Base-by-base conservation (phyloP, 2,113 vertebrate species). In the Mirounga angustirostris region DNA sequence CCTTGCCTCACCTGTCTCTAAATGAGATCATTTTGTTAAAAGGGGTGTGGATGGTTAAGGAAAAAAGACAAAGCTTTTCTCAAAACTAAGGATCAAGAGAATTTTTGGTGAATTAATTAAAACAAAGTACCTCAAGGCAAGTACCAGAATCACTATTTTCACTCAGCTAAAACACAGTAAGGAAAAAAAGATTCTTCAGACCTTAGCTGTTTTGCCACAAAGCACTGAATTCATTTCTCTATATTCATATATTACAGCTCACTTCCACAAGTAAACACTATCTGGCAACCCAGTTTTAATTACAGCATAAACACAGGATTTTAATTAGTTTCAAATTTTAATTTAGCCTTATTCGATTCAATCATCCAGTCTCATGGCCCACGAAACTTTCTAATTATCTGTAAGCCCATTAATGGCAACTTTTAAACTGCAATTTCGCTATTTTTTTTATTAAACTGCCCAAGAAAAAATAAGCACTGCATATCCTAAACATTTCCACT, bases 321-420 rank as follows among this genome's bases (percentile, higher is more conserved):
- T 98, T 98, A 98, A 98, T 99, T 98, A 98, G 93, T 80, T 87
- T 97, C 56, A 98, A 96, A 95, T 98, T 98, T 99, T 98, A 98
- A 98, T 99, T 98, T 98, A 98, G 95, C 76, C 98, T 98, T 97
- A 98, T 98, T 98, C 96, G 92, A 97, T 89, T 98, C 97, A 98
- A 99, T 99, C 98, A 98, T 95, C 97, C 50, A 98, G 95, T 97
- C 92, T 98, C 85, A 94, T 97, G 97, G 98, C 83, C 96, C 97
- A 98, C 71, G 7, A 98, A 98, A 98, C 98, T 98, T 98, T 98
- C 85, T 98, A 98, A 98, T 99, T 98, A 98, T 98, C 97, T 98
- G 95, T 98, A 98, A 98, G 92, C 69, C 97, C 91, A 98, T 98
- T 99, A 98, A 98, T 94, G 93, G 96, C 59, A 86, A 98, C 97